Base-by-base conservation (phyloP, 1,140 invertebrate genomes). In the Drosophila prosaltans region DNA sequence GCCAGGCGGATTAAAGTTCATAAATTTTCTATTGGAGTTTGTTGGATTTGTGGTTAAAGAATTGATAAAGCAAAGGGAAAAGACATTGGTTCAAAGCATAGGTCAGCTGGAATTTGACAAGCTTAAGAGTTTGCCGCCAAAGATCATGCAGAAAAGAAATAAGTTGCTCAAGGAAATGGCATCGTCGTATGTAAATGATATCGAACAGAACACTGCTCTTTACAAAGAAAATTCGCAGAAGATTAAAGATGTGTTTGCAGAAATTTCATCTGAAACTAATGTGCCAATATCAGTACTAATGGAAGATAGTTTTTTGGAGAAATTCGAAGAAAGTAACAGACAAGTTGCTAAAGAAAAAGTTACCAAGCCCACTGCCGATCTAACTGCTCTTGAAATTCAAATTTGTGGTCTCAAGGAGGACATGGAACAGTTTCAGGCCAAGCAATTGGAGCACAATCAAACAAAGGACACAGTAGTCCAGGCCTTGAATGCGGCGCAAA, bases 1-100 rank as follows among this genome's bases (percentile, higher is more conserved):
- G 91, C 91, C 91, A 0, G 88, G 82, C n/a, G 91, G 91, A 3
- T 89, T 91, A 69, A 84, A 91, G 28, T 92, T 92, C 32, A 91
- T 92, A 0, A 79, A 69, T 16, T 91, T 92, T 8, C 16, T 92
- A 6, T 60, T 91, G 2, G 91, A 92, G 7, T 77, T 92, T 2
- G 74, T 91, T 0, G 57, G 74, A 5, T 92, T 92, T 26, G 79
- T 92, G 0, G 65, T 91, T 21, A 65, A 74, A 11, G 91, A 92
- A 16, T 51, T 73, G 32, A 89, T 65, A 8, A 85, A 81, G 45
- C 83, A 86, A 61, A 64, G 72, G 1, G 91, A 92, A 32, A 92
- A 89, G 54, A 10, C 58, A 5, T 54, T 91, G 4, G 3, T 55
- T 1, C 21, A 24, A 1, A 74, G 79, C 1, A 39, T 65, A 0